phyloP scores from a whole-genome alignment of 1,140 invertebrate genomes.

The Orius laevigatus region DNA sequence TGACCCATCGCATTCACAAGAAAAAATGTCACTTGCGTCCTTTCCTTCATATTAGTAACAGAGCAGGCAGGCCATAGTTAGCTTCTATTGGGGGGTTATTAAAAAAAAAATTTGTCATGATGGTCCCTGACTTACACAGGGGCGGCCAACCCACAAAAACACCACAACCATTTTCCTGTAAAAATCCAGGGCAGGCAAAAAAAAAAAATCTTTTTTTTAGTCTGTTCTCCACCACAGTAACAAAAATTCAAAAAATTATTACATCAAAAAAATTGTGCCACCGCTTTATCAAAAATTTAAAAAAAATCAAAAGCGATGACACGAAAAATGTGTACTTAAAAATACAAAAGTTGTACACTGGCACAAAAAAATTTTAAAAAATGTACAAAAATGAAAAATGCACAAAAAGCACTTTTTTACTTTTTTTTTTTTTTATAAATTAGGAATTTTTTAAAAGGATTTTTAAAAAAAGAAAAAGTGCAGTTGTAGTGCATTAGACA shows the following conservation, averaged over 20 bases:
- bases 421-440: background rate
- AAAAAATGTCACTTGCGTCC: too few relatives aligned
- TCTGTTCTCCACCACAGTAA: slow-evolving; percentile 1
- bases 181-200: slow-evolving; percentile 10
- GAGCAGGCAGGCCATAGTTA: too few relatives aligned
- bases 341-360: slow-evolving; percentile 9
- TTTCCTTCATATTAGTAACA: too few relatives aligned
- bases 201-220: background rate
- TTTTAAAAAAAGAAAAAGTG: background rate
- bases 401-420: slow-evolving; percentile 2
- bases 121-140: too few relatives aligned
- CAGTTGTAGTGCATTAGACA: slow-evolving; percentile 10
- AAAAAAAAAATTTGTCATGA: too few relatives aligned
- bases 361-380: slow-evolving; percentile 12
- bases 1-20: background rate
- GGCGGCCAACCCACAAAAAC: slow-evolving; percentile 2
- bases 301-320: slow-evolving; percentile 10
- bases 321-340: slow-evolving; percentile 15
- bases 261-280: background rate
- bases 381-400: background rate
- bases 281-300: background rate
- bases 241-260: slow-evolving; percentile 6
- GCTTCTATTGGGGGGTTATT: too few relatives aligned
- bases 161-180: slow-evolving; percentile 8
- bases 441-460: too few relatives aligned